Base-by-base conservation (phyloP, 2,113 vertebrate species). In the Cynocephalus volans region DNA sequence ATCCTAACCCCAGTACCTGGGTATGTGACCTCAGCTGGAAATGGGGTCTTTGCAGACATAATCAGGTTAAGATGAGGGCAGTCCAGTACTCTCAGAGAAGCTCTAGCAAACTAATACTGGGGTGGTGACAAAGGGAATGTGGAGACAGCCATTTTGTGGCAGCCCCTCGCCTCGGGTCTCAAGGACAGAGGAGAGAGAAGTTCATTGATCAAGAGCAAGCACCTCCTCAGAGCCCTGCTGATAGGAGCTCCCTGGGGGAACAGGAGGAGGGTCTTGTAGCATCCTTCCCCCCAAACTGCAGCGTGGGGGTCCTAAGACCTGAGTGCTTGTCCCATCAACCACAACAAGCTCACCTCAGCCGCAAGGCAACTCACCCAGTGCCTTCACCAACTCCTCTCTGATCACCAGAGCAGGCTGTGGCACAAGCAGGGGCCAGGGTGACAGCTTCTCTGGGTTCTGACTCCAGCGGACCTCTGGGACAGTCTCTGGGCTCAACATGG, bases 231-330 rank as follows among this genome's bases (percentile, higher is more conserved):
- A n/a, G 26, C 8, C 0, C 11, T 4, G 45, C n/a, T 26, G 33
- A 48, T 31, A 21, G 33, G 58, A 23, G 13, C n/a, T 19, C 81
- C n/a, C 13, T 3, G 2, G 48, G 8, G 1, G 6, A 6, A 19
- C 3, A 5, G 60, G 62, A 6, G 28, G 41, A 0, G 23, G 0
- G 23, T n/a, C 50, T 60, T 6, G 1, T 36, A 48, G 36, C 52
- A 24, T 17, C 60, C 50, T 31, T 76, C 70, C 60, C 23, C 8
- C 62, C 50, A 31, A 41, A 41, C 41, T 41, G 41, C 41, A 41
- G 41, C 41, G 41, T 41, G 41, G 41, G 41, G 41, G 41, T 41
- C 41, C 41, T 41, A 41, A 41, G 41, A 41, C 41, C 41, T 41
- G 41, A 41, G 41, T 41, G 41, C 41, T 41, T 41, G 41, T 41